A percentile compares a stretch with the other conserved stretches of the same genome.
Conservation (phyloP, 2,888 invertebrate species). For the Callosobruchus maculatus region DNA sequence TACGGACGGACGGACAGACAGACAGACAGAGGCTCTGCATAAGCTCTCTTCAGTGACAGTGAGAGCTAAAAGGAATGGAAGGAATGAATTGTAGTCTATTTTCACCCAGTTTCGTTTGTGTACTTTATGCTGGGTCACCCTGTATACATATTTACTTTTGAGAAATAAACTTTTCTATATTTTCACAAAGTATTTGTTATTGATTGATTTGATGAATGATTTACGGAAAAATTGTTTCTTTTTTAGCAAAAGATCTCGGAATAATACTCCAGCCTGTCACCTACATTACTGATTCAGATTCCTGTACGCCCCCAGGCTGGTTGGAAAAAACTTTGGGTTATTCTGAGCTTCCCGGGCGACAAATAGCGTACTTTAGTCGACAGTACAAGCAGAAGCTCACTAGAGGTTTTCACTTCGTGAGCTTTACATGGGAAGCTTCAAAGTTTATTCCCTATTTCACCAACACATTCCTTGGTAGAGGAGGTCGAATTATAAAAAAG, state of each 20-base stretch:
- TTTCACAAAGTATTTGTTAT: too few species aligned
- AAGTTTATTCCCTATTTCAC: constrained; percentile 66
- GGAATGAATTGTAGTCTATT: too few species aligned
- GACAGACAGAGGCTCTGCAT: too few species aligned
- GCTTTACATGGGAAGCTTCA: constrained; percentile 65
- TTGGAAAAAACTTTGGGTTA: constrained; percentile 49
- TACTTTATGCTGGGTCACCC: too few species aligned
- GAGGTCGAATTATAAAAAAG: constrained; percentile 55
- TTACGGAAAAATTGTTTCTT: not conserved
- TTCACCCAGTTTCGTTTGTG: too few species aligned
- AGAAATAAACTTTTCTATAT: too few species aligned
- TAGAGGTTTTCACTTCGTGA: constrained; percentile 61
- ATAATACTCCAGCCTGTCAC: constrained; percentile 27
- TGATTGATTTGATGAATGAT: too few species aligned
- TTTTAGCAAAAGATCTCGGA: constrained; percentile 27
- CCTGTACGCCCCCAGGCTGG: constrained; percentile 45
- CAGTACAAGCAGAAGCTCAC: constrained; percentile 45
- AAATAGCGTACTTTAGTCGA: constrained; percentile 43
- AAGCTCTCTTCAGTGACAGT: too few species aligned
- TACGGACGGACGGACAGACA: too few species aligned
- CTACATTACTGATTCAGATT: constrained; percentile 34
- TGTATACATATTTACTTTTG: too few species aligned
- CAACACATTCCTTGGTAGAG: constrained; percentile 56
- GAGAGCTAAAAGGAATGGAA: too few species aligned
- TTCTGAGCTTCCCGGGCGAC: constrained; percentile 34